Conservation (phyloP, 1,140 invertebrate genomes). For the Trissolcus basalis region DNA sequence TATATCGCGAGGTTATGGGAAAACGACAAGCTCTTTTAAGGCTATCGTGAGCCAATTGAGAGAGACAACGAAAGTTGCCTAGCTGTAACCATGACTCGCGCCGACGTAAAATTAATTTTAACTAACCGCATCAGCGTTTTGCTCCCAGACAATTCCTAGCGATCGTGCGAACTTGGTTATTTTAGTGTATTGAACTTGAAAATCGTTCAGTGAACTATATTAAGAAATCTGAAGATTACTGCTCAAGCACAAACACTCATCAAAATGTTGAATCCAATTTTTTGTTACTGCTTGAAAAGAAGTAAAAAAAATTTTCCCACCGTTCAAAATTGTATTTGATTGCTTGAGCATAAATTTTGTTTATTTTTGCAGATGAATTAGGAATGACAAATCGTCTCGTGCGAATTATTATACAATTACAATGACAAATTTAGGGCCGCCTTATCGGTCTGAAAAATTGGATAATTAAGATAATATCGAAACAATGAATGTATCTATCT, state of each 20-base stretch:
- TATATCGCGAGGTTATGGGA: conserved; percentile 50
- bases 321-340: no score
- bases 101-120: conserved; percentile 47
- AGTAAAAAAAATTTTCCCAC: no score
- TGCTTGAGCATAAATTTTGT: no score
- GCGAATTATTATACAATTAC: no score
- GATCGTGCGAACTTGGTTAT: conserved; percentile 32
- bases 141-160: conserved; percentile 3
- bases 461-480: conserved; percentile 22
- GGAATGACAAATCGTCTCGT: no score
- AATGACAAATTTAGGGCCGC: no score
- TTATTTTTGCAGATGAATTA: no score
- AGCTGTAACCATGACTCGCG: conserved; percentile 22
- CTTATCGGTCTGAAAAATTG: conserved; percentile 4
- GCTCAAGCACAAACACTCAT: no score
- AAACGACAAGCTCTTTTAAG: conserved; percentile 41
- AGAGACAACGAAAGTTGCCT: conserved; percentile 43
- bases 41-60: conserved; percentile 49
- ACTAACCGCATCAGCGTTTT: conserved; percentile 41
- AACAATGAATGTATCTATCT: conserved; percentile 22
- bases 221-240: no score
- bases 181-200: conserved; percentile 1
- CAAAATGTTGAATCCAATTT: no score
- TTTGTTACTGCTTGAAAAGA: no score
- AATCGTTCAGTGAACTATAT: not conserved